Base-by-base conservation (phyloP, 2,888 invertebrate genomes). In the Pantelozetes paolii region DNA sequence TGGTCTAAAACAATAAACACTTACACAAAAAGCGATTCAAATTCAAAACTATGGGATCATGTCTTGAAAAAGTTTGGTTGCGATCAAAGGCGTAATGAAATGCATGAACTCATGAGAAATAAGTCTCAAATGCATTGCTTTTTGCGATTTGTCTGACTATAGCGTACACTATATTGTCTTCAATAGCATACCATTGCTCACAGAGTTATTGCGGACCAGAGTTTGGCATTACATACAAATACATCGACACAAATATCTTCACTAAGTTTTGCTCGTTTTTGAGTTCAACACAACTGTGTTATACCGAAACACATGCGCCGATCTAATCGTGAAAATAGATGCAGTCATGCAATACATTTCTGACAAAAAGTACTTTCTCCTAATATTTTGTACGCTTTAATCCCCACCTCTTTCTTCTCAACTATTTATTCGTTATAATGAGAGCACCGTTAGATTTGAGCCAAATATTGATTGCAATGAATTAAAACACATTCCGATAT, bases 171-270 rank as follows among this genome's bases (percentile, higher is more conserved):
- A 18, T 59, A 30, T 59, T 30, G 15, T 30, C 3, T 32, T 59
- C 15, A n/a, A 59, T 59, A 15, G 28, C 30, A 59, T 59, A 30
- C 59, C 20, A 59, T 30, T 23, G 6, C 8, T 20, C 59, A 32
- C 30, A 30, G 1, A 50, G 20, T 50, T 28, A 59, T 30, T 30
- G 32, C 59, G 20, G 30, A 50, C 50, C 32, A 59, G 59, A 59
- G 59, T 59, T 59, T 13, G 15, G 30, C 18, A 59, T 18, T 6
- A 59, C 59, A 59, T 32, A 59, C 59, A 59, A 30, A 59, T 28
- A 59, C 23, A 50, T 50, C 50, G 50, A 59, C 30, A 59, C 59
- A 59, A 28, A 59, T 59, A 59, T 59, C 59, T 59, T 30, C 59
- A 59, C 59, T 59, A 28, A 59, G 15, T 59, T 59, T 57, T 57